Conservation (phyloP, 2,888 invertebrate genomes). For the Rosalia funebris region DNA sequence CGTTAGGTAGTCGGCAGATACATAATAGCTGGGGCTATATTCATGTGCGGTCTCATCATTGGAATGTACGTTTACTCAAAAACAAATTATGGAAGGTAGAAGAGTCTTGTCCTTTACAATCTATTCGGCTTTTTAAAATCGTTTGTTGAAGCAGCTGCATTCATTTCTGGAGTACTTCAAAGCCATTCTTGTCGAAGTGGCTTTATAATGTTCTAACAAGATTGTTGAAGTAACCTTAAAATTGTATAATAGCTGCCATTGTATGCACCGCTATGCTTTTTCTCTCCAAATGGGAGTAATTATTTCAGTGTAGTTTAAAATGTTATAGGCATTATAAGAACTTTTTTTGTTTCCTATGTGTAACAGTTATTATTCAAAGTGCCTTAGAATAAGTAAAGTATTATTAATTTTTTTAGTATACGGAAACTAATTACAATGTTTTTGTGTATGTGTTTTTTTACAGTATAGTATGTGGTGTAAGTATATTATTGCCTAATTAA, state of each 20-base stretch:
- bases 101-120: conserved; percentile 1
- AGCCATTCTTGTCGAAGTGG: neutral
- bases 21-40: neutral
- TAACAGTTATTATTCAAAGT: no score
- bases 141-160: neutral
- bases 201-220: neutral
- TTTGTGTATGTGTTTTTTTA: no score
- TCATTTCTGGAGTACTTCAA: neutral
- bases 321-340: neutral
- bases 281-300: neutral
- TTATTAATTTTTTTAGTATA: no score
- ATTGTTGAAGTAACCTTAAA: conserved; percentile 2
- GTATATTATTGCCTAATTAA: no score
- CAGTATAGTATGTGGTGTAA: no score
- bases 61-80: conserved; percentile 1
- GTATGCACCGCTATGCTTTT: neutral
- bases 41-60: neutral
- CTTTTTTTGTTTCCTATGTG: neutral
- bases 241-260: conserved; percentile 1
- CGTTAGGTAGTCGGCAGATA: no score
- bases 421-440: no score
- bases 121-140: conserved; percentile 2
- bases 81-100: conserved; percentile 6
- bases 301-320: neutral
- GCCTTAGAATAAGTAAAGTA: no score